These are phyloP conservation scores for Callipepla californica DNA, from an alignment of 2,113 vertebrate species.

Conservation along the genomic window DNA sequence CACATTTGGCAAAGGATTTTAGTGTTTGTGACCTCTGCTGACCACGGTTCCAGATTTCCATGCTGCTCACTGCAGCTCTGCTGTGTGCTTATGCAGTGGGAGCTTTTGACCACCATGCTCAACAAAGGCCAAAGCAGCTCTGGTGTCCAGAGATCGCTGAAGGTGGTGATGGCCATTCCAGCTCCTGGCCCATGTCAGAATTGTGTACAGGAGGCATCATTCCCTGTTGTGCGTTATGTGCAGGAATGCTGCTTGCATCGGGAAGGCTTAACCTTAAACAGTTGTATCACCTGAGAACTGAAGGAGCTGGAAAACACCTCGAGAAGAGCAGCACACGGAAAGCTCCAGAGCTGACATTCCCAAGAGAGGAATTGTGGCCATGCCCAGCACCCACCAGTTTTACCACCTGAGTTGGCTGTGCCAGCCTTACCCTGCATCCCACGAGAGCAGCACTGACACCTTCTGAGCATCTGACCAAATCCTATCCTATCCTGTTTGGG, in stretches of 20 bases:
- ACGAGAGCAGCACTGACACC: not conserved
- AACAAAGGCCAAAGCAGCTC: not conserved
- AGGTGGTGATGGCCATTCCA: not conserved
- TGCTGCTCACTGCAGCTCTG: not conserved
- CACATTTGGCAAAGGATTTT: not conserved
- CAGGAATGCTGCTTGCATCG: not conserved
- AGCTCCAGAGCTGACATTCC: not conserved
- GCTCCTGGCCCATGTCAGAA: not conserved
- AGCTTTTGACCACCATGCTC: not conserved
- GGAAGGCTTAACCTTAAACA: not conserved
- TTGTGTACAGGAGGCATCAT: not conserved
- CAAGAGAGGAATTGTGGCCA: not conserved
- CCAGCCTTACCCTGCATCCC: not conserved
- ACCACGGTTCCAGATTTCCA: accelerated
- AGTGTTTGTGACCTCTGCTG: not conserved
- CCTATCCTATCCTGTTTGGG: not conserved
- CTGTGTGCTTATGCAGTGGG: not conserved
- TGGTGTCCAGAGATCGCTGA: not conserved
- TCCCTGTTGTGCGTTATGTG: not conserved
- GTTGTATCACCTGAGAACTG: not conserved
- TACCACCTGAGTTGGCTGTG: not conserved
- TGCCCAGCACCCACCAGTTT: not conserved
- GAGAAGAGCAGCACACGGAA: not conserved
- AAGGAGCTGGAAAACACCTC: not conserved
- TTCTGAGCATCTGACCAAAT: not conserved